phyloP scores from a whole-genome alignment of 2,797 vertebrate genomes.

The Pagetopsis macropterus region DNA sequence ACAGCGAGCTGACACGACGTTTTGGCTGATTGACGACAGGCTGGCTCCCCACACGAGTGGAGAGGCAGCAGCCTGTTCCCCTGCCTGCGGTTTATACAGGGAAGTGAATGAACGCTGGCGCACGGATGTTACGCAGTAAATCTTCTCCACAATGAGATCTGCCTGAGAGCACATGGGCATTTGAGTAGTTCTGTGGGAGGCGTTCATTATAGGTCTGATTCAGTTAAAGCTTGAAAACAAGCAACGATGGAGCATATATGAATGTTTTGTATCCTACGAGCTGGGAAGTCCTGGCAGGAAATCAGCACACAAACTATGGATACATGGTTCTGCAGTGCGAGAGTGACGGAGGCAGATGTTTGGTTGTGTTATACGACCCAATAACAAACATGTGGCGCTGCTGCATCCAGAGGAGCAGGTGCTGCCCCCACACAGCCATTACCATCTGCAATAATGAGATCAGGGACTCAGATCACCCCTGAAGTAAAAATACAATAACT shows the following conservation, averaged over 20 bases:
- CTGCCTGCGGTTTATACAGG: slow-evolving; percentile 40
- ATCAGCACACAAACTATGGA: slow-evolving; percentile 33
- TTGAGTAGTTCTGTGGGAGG: slow-evolving; percentile 23
- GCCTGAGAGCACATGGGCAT: slow-evolving; percentile 25
- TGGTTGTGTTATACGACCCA: slow-evolving; percentile 63
- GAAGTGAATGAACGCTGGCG: slow-evolving; percentile 28
- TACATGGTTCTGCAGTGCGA: slow-evolving; percentile 56
- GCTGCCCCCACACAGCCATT: slow-evolving; percentile 63
- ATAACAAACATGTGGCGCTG: slow-evolving; percentile 68
- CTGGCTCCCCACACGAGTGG: slow-evolving; percentile 20
- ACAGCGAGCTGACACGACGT: slow-evolving; percentile 47
- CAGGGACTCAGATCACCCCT: slow-evolving; percentile 62
- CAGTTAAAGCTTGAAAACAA: slow-evolving; percentile 30
- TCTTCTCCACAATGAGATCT: slow-evolving; percentile 47
- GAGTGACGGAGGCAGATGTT: slow-evolving; percentile 72
- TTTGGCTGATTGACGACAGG: slow-evolving; percentile 59
- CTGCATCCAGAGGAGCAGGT: slow-evolving; percentile 73
- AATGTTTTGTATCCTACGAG: slow-evolving; percentile 11
- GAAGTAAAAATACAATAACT: slow-evolving; percentile 58
- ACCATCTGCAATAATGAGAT: slow-evolving; percentile 70
- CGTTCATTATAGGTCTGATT: slow-evolving; percentile 23
- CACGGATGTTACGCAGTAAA: slow-evolving; percentile 45
- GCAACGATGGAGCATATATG: slow-evolving; percentile 3
- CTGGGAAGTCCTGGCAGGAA: slow-evolving; percentile 46
- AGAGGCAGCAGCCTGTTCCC: slow-evolving; percentile 29